These are phyloP conservation scores for Griposia aprilina DNA, from an alignment of 2,888 invertebrate species.

Conservation along the genomic window DNA sequence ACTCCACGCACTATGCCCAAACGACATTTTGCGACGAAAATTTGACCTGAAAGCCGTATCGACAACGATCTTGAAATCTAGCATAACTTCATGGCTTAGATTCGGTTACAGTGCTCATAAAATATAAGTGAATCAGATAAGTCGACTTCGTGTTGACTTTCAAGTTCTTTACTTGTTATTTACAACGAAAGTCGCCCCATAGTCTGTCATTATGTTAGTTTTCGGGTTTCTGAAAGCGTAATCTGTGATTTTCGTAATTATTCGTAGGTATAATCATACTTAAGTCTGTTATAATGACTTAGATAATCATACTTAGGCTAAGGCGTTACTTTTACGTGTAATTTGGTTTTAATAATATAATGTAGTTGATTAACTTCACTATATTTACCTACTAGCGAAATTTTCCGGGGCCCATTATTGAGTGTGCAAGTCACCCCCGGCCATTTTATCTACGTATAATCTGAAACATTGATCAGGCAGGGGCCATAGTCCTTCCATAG, in stretches of 20 bases:
- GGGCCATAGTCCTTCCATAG: too few species aligned
- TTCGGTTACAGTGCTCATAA: constrained; percentile 61
- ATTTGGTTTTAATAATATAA: too few species aligned
- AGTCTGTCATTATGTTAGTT: constrained; percentile 57
- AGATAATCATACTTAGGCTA: constrained; percentile 39
- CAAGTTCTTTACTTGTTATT: constrained; percentile 45
- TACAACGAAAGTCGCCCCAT: constrained; percentile 15
- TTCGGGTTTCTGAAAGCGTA: constrained; percentile 17
- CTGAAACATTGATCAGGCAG: too few species aligned
- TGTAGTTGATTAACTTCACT: too few species aligned
- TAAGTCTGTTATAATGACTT: constrained; percentile 35
- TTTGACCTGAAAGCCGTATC: constrained; percentile 49
- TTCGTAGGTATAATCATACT: constrained; percentile 43
- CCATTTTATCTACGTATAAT: too few species aligned
- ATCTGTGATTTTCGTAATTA: constrained; percentile 38
- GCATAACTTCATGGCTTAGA: constrained; percentile 46
- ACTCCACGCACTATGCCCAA: constrained; percentile 24
- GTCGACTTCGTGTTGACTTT: constrained; percentile 64
- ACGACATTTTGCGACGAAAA: constrained; percentile 41
- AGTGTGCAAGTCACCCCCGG: too few species aligned
- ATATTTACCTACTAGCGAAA: too few species aligned
- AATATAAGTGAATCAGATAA: constrained; percentile 65
- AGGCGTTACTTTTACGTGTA: too few species aligned
- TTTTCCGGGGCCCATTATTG: too few species aligned
- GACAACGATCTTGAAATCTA: constrained; percentile 51